These are phyloP conservation scores for Periophthalmodon schlosseri DNA, from an alignment of 2,113 vertebrate species.

Conservation along the genomic window DNA sequence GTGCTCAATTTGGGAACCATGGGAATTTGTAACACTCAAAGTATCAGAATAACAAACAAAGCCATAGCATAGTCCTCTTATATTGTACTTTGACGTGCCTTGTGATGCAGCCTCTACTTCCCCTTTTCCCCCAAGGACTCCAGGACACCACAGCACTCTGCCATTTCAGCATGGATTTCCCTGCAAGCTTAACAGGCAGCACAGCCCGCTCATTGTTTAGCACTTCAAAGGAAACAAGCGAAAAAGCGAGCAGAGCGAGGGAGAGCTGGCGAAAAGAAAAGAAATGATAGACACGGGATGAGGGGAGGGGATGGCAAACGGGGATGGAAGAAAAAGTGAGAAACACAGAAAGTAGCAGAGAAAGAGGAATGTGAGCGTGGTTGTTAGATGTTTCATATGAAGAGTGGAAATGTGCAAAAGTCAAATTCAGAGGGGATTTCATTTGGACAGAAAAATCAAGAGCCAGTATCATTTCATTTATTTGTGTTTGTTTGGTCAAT, in stretches of 20 bases:
- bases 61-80: background rate
- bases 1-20: no score
- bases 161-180: conserved; percentile 52
- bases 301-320: conserved; percentile 28
- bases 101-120: conserved; percentile 32
- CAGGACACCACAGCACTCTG: conserved; percentile 46
- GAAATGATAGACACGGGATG: conserved; percentile 34
- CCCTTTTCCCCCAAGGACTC: conserved; percentile 25
- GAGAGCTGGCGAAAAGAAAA: conserved; percentile 1
- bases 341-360: conserved; percentile 14
- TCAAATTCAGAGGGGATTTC: background rate
- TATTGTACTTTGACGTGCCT: conserved; percentile 16
- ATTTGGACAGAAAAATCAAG: conserved; percentile 9
- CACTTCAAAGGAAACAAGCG: conserved; percentile 69
- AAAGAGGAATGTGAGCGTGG: conserved; percentile 7
- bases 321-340: conserved; percentile 9
- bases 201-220: conserved; percentile 68
- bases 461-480: background rate
- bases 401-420: conserved; percentile 26
- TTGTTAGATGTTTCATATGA: conserved; percentile 39
- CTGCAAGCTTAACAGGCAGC: conserved; percentile 51
- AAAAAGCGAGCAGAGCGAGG: conserved; percentile 20
- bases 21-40: no score
- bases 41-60: no score
- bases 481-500: no score